A percentile compares a stretch with the other conserved stretches of the same genome.
Evolutionary conservation across 2,888 invertebrate species (phyloP).

Genomic region (Andricus curvator): DNA sequence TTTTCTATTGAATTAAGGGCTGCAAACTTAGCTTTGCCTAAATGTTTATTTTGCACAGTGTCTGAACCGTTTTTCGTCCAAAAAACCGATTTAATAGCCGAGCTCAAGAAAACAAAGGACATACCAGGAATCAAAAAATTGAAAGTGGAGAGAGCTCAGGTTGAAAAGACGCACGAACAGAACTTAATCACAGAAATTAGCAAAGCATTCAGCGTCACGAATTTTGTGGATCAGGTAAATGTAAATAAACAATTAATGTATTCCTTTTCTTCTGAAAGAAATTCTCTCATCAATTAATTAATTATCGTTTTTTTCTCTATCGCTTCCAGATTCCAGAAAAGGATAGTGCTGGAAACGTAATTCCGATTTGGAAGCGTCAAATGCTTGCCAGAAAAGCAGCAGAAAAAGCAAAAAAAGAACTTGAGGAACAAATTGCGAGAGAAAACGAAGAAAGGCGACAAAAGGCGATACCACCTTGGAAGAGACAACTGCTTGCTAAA

Average conservation of each 20-base stretch:
- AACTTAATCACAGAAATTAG: slow-evolving; percentile 91
- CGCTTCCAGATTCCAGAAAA: slow-evolving; percentile 90
- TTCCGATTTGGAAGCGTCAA: slow-evolving; percentile 97
- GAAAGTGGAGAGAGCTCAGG: slow-evolving; percentile 93
- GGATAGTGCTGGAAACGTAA: slow-evolving; percentile 91
- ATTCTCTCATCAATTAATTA: not conserved
- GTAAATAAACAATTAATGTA: not conserved
- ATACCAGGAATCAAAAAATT: slow-evolving; percentile 95
- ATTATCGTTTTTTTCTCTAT: slow-evolving; percentile 47
- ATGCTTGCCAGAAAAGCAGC: slow-evolving; percentile 97
- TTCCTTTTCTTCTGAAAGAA: slow-evolving; percentile 2
- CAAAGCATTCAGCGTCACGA: slow-evolving; percentile 90
- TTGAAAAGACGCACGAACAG: slow-evolving; percentile 90
- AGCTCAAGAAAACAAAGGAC: slow-evolving; percentile 94
- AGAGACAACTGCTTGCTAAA: slow-evolving; percentile 91
- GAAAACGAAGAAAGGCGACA: slow-evolving; percentile 92
- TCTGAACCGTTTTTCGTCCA: slow-evolving; percentile 86
- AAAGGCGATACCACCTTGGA: slow-evolving; percentile 96
- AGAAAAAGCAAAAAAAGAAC: slow-evolving; percentile 93
- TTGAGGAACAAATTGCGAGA: slow-evolving; percentile 90
- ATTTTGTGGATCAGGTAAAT: slow-evolving; percentile 94
- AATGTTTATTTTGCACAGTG: slow-evolving; percentile 68
- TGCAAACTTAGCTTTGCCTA: not conserved
- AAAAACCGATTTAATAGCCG: slow-evolving; percentile 93
- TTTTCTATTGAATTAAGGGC: not conserved